Percentiles rank a stretch among this genome's conserved stretches.
Evolutionary conservation across 2,888 invertebrate genomes (phyloP).

Genomic region (Allophyes oxyacanthae): DNA sequence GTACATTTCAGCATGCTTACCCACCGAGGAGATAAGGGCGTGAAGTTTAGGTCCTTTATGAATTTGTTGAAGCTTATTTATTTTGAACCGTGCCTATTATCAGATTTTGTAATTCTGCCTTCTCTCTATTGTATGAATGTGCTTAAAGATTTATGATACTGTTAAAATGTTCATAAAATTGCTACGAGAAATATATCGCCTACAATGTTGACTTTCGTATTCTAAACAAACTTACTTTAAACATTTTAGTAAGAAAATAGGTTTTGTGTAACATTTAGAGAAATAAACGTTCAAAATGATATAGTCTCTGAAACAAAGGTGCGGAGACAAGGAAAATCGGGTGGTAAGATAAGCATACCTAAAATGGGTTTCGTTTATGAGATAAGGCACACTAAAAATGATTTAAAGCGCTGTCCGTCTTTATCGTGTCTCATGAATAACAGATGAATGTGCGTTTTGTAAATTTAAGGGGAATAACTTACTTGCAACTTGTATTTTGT

Average conservation of each 20-base stretch:
- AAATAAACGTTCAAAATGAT: slow-evolving; percentile 7
- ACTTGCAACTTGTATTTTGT: too few relatives aligned
- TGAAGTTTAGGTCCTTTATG: too few relatives aligned
- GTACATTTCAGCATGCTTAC: too few relatives aligned
- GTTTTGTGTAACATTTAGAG: background rate
- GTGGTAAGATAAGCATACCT: slow-evolving; percentile 40
- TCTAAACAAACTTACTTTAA: background rate
- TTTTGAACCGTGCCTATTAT: too few relatives aligned
- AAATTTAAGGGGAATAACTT: slow-evolving; percentile 31
- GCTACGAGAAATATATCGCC: too few relatives aligned
- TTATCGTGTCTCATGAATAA: slow-evolving; percentile 53
- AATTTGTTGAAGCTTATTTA: too few relatives aligned
- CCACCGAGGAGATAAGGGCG: too few relatives aligned
- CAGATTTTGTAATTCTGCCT: too few relatives aligned
- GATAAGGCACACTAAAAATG: slow-evolving; percentile 56
- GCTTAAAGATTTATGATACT: too few relatives aligned
- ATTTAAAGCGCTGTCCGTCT: slow-evolving; percentile 51
- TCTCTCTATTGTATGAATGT: too few relatives aligned
- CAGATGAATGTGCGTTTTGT: slow-evolving; percentile 49
- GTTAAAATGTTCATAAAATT: too few relatives aligned
- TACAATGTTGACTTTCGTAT: background rate
- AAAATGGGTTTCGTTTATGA: slow-evolving; percentile 53
- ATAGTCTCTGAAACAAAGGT: slow-evolving; percentile 29
- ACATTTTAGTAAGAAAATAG: background rate
- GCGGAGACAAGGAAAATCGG: slow-evolving; percentile 29